Base-by-base conservation (phyloP, 2,797 vertebrate species). In the Stomatorhinus walkeri region DNA sequence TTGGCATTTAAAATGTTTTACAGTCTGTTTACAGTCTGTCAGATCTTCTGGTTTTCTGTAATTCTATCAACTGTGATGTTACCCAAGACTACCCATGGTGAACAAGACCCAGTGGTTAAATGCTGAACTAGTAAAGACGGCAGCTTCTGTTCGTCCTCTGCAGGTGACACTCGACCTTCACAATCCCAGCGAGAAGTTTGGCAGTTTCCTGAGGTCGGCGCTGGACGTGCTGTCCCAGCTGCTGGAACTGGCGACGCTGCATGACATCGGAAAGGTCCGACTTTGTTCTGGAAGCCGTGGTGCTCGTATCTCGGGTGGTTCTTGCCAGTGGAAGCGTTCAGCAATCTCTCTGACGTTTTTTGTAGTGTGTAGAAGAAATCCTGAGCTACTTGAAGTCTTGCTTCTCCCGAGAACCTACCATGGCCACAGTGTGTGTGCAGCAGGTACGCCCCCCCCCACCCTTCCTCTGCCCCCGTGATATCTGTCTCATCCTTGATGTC, bases 161-260 rank as follows among this genome's bases (percentile, higher is more conserved):
- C 87, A 99, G 98, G 98, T 99, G 85, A 98, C 98, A 0, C 92
- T 99, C 92, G 98, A 99, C 93, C 97, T 99, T 72, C 97, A 99
- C 94, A 99, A 92, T 93, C 96, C 89, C 91, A 96, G 95, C 88
- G 98, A 99, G 92, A 99, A 99, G 92, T 99, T 99, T 91, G 98
- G 98, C 19, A 89, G 96, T 43, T 99, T 99, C 89, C 93, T 99
- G 79, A 96, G 97, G 0, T 93, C 98, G 3, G 95, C 97, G 4
- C 93, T 99, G 84, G 98, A 99, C 59, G 98, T 99, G 86, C 94
- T 99, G 24, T 98, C 98, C 46, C 98, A 99, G 92, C 94, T 99
- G 49, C 94, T 99, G 64, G 98, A 99, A 93, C 92, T 99, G 92
- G 97, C 98, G 1, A 98, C 98, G 0, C 96, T 99, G 3, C 96